Evolutionary conservation across 2,797 vertebrate genomes (phyloP).

Genomic region (Sebastolobus alascanus): DNA sequence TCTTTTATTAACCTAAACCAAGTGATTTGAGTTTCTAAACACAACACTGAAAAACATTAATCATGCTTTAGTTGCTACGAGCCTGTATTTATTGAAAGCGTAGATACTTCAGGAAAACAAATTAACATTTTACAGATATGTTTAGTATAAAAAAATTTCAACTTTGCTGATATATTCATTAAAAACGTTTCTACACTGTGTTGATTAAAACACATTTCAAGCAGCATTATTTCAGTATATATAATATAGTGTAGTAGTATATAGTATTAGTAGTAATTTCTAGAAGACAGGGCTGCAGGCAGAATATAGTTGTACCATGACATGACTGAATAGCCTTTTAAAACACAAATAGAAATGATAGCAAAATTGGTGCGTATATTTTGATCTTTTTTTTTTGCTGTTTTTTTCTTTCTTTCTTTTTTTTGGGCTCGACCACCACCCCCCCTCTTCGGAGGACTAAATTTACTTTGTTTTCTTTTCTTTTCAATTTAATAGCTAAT

Average conservation of each 20-base stretch:
- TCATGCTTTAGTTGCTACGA: background rate
- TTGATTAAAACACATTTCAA: background rate
- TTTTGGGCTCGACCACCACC: too few relatives aligned
- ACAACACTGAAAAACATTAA: background rate
- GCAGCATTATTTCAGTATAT: too few relatives aligned
- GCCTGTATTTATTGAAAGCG: background rate
- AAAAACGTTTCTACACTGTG: background rate
- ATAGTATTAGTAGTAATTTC: rapidly evolving
- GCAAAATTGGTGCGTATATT: background rate
- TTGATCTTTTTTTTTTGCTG: background rate
- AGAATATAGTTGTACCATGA: background rate
- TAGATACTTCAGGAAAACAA: too few relatives aligned
- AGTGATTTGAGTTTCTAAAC: background rate
- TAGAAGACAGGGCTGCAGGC: background rate
- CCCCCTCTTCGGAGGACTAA: too few relatives aligned
- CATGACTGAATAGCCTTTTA: background rate
- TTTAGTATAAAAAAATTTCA: background rate
- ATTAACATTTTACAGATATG: too few relatives aligned
- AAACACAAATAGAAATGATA: background rate
- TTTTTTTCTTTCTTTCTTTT: too few relatives aligned
- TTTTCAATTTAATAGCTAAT: too few relatives aligned
- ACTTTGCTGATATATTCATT: background rate
- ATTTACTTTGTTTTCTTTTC: too few relatives aligned
- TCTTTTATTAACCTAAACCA: background rate
- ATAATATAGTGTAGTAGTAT: too few relatives aligned